A percentile compares a stretch with the other conserved stretches of the same genome.
Evolutionary conservation across 2,113 vertebrate species (phyloP).

Genomic region (Spheniscus mendiculus): DNA sequence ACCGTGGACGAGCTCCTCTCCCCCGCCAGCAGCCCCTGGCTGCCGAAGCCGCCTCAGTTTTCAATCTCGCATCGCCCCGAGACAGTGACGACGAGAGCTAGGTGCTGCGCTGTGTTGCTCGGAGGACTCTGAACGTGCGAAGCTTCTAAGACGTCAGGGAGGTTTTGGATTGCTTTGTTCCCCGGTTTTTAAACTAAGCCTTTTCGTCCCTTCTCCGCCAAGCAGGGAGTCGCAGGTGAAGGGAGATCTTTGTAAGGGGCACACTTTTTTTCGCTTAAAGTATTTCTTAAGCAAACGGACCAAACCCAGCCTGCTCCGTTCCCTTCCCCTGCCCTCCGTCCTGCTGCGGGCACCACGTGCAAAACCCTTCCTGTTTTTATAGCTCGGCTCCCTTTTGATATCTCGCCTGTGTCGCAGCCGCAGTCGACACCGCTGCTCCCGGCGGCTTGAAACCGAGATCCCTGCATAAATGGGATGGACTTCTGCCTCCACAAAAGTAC

Average conservation of each 20-base stretch:
- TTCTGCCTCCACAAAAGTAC: not conserved
- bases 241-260: not conserved
- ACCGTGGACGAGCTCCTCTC: not conserved
- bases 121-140: not conserved
- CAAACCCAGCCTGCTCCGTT: not conserved
- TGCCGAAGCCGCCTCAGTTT: not conserved
- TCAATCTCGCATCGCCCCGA: not conserved
- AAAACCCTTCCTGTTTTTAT: not conserved
- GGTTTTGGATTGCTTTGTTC: not conserved
- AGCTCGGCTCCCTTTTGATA: not conserved
- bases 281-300: not conserved
- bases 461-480: accelerated
- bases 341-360: not conserved
- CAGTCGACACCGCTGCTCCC: not conserved
- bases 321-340: not conserved
- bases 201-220: not conserved
- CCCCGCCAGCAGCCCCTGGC: not conserved
- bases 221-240: not conserved
- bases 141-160: not conserved
- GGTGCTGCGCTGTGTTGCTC: not conserved
- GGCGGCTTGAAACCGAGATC: accelerated
- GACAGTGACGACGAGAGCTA: not conserved
- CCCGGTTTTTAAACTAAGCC: not conserved
- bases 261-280: not conserved
- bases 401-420: not conserved